Evolutionary conservation across 2,888 invertebrate species (phyloP).

Genomic region (Drosophila aldrichi): DNA sequence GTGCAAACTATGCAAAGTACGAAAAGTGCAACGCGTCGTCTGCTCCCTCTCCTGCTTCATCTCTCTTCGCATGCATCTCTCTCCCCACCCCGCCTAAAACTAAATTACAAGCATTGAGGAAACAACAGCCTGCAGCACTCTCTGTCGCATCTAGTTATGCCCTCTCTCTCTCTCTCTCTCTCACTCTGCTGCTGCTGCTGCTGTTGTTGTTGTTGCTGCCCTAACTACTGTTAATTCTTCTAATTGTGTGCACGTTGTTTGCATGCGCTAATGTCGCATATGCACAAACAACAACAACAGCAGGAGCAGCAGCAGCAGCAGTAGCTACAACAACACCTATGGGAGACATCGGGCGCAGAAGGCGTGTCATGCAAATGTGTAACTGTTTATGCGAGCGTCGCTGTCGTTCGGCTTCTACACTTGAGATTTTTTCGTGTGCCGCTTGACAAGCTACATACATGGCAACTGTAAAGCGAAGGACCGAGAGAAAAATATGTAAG

Average conservation of each 20-base stretch:
- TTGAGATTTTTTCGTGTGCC: constrained; percentile 57
- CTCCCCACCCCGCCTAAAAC: constrained; percentile 37
- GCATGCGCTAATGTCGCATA: constrained; percentile 81
- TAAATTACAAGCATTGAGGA: constrained; percentile 67
- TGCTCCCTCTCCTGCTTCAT: not conserved
- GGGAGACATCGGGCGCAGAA: constrained; percentile 30
- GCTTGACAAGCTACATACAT: constrained; percentile 66
- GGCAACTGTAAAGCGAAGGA: constrained; percentile 21
- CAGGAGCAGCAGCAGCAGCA: constrained; percentile 20
- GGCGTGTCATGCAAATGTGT: constrained; percentile 69
- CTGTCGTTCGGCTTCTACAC: constrained; percentile 33
- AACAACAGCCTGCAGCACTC: constrained; percentile 37
- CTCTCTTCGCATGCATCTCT: too few relatives aligned
- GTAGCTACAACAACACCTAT: constrained; percentile 25
- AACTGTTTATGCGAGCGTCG: constrained; percentile 69
- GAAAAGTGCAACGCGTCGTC: constrained; percentile 50
- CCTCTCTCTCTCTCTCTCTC: constrained; percentile 13
- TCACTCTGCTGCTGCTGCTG: not conserved
- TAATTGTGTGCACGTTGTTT: constrained; percentile 79
- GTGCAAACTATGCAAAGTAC: constrained; percentile 53
- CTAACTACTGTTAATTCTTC: constrained; percentile 81
- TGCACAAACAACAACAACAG: constrained; percentile 54
- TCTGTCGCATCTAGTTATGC: constrained; percentile 11
- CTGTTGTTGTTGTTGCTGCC: constrained; percentile 48
- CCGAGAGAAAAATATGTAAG: not conserved